Evolutionary conservation across 2,113 vertebrate species (phyloP), one percentile per base, ranked within the genome.

Genomic region (Ranitomeya imitator): DNA sequence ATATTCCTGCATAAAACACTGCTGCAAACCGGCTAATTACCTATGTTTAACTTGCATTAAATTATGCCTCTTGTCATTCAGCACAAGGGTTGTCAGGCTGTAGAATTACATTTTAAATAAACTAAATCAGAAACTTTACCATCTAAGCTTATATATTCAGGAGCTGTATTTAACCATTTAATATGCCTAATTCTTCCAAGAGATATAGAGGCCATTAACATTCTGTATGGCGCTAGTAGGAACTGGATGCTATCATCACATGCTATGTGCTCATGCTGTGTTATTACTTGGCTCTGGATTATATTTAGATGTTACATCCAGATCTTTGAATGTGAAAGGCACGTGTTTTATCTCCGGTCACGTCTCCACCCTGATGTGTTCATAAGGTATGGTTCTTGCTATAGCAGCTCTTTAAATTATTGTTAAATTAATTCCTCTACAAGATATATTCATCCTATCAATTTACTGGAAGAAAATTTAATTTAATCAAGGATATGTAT

Each of bases 11-110:
- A 86, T 79, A 51, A 67, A 79, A 69, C 37, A 79, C 37, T 79
- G 76, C n/a, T 65, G 60, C 60, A 57, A 65, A 12, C 37, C 37
- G 18, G 60, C 74, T 86, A 86, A 86, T 86, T 86, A 79, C 76
- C 21, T 15, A 86, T 67, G 61, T 67, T 86, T 86, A 78, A 51
- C 45, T 63, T 65, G 79, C 85, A 69, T 79, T 79, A 79, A 55
- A 79, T 86, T 79, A 86, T 51, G 31, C 63, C 45, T 77, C 9
- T n/a, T 51, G 73, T 60, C 19, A 51, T 45, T 61, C 37, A 37
- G 67, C 60, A 86, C n/a, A 9, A 65, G 37, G 10, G 74, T 57
- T 86, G 76, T 31, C 76, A 86, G 65, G 51, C 85, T 67, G 51
- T 45, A 26, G 65, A 86, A 86, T 86, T 63, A 67, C 18, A 55